phyloP scores from a whole-genome alignment of 2,888 invertebrate species.

The Punctoribates punctum region DNA sequence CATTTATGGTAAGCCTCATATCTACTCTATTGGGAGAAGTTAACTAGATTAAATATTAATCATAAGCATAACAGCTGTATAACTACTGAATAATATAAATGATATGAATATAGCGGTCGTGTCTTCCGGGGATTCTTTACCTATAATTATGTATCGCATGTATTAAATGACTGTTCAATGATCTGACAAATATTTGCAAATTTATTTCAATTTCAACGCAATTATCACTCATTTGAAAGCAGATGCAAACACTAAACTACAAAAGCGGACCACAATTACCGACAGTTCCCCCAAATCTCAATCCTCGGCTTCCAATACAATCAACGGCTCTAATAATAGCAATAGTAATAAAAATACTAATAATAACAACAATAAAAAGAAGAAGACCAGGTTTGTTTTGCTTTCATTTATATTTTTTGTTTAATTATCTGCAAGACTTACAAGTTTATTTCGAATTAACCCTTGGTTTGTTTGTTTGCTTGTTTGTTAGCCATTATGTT shows the following conservation, averaged over 20 bases:
- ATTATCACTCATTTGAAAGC: neutral
- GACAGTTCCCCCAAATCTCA: constrained; percentile 22
- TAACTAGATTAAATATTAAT: neutral
- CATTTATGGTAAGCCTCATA: constrained; percentile 20
- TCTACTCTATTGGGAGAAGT: neutral
- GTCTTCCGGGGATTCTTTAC: neutral
- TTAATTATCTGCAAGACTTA: neutral
- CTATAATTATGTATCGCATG: constrained; percentile 19
- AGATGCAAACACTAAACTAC: constrained; percentile 28
- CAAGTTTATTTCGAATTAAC: too few species aligned
- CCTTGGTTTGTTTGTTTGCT: too few species aligned
- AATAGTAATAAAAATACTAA: constrained; percentile 3
- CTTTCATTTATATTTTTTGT: neutral
- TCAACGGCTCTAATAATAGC: neutral
- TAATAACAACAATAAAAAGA: constrained; percentile 21
- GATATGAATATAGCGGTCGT: neutral
- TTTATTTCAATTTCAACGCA: neutral
- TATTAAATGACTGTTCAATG: constrained; percentile 1
- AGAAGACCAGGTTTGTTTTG: constrained; percentile 31
- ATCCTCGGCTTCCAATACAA: neutral
- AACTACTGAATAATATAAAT: neutral
- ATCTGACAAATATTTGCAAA: neutral
- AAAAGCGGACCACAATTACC: constrained; percentile 23
- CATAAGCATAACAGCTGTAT: constrained; percentile 9
- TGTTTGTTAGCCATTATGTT: too few species aligned